Evolutionary conservation across 2,888 invertebrate genomes (phyloP).

Genomic region (Scaptomyza reducta): DNA sequence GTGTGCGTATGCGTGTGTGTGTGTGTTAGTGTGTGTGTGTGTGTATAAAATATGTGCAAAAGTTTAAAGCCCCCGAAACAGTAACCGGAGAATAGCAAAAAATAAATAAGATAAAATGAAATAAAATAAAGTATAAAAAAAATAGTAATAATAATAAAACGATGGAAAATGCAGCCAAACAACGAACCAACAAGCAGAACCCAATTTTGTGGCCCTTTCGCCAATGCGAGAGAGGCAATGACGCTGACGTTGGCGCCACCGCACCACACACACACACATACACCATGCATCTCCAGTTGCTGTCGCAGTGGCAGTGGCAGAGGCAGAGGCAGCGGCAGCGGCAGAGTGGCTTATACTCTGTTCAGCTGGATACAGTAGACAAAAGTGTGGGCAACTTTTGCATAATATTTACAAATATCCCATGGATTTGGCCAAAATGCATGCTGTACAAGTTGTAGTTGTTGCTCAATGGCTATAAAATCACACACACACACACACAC

Average conservation of each 20-base stretch:
- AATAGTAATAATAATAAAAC: conserved; percentile 36
- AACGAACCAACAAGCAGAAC: conserved; percentile 47
- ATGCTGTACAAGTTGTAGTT: conserved; percentile 8
- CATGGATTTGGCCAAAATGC: conserved; percentile 33
- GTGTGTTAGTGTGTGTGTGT: conserved; percentile 19
- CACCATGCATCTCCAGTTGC: conserved; percentile 1
- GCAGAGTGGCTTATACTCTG: conserved; percentile 8
- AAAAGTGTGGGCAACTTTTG: conserved; percentile 46
- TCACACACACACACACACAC: conserved; percentile 3
- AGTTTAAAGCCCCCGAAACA: conserved; percentile 39
- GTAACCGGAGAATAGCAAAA: conserved; percentile 30
- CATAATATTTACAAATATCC: conserved; percentile 59
- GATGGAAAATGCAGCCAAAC: conserved; percentile 45
- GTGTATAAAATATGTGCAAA: conserved; percentile 51
- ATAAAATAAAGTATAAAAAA: conserved; percentile 13
- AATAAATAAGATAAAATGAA: conserved; percentile 15
- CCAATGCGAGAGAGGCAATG: conserved; percentile 33
- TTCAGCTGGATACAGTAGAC: conserved; percentile 19
- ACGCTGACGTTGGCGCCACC: conserved; percentile 36
- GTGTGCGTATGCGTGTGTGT: conserved; percentile 11
- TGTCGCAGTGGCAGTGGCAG: background rate
- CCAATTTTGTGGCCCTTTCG: conserved; percentile 67
- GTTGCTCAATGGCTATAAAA: conserved; percentile 1
- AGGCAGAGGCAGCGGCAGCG: background rate
- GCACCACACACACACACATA: background rate